Conservation (phyloP, 2,888 invertebrate species). For the Homarus gammarus region DNA sequence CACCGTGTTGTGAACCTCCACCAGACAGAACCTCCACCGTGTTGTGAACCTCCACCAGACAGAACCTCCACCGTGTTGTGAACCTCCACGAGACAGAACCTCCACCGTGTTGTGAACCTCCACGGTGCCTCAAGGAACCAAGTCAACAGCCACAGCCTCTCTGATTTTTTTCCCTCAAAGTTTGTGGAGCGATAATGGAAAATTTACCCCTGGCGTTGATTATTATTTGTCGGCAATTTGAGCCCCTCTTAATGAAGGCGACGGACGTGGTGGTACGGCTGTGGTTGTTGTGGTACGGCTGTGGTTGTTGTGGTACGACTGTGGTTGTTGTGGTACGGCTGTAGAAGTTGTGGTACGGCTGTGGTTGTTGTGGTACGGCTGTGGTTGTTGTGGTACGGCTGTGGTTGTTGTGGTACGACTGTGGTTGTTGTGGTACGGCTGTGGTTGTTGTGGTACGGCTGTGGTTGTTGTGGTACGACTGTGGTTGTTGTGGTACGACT, state of each 20-base stretch:
- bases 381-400: neutral
- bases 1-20: too few species aligned
- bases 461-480: too few species aligned
- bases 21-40: too few species aligned
- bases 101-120: too few species aligned
- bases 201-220: slow-evolving; percentile 3
- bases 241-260: neutral
- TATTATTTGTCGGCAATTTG: slow-evolving; percentile 8
- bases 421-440: neutral
- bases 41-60: too few species aligned
- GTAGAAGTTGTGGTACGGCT: neutral
- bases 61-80: too few species aligned
- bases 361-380: neutral
- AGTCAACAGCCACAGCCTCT: neutral
- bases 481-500: too few species aligned
- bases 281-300: neutral
- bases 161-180: slow-evolving; percentile 1
- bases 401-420: neutral
- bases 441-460: neutral
- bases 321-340: neutral
- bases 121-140: neutral
- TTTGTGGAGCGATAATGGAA: slow-evolving; percentile 9
- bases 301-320: neutral
- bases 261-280: neutral
- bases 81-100: too few species aligned